phyloP scores from a whole-genome alignment of 2,113 vertebrate genomes.

The Strigops habroptila region DNA sequence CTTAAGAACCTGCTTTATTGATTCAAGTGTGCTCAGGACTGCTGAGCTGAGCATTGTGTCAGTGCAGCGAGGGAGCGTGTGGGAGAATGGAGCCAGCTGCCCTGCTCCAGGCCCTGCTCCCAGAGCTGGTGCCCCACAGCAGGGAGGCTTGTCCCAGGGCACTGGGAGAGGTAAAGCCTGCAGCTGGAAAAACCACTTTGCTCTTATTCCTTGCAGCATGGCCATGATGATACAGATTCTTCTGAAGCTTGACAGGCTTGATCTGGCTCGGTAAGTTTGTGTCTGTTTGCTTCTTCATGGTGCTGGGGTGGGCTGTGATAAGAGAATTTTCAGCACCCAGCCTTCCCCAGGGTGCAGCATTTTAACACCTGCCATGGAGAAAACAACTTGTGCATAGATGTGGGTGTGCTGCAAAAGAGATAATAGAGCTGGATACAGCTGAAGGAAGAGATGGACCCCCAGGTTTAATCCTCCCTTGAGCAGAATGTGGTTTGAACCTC shows the following conservation, averaged over 20 bases:
- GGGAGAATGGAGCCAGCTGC: not conserved
- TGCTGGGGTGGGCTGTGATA: accelerated
- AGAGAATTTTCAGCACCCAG: not conserved
- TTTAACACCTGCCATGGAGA: not conserved
- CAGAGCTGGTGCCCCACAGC: accelerated
- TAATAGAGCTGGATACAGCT: not conserved
- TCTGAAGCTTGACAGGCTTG: conserved; percentile 90
- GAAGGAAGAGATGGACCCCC: not conserved
- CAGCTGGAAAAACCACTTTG: not conserved
- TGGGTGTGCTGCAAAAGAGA: not conserved
- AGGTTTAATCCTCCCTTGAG: too few relatives aligned
- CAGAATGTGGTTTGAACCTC: not conserved
- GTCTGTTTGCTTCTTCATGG: accelerated
- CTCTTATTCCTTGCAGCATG: conserved; percentile 71
- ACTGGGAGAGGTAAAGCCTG: too few relatives aligned
- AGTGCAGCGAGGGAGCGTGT: accelerated
- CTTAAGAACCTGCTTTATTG: not conserved
- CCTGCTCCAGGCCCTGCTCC: accelerated
- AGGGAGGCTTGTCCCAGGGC: not conserved
- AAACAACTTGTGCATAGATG: accelerated
- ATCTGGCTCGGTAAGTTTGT: conserved; percentile 85
- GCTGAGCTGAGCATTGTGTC: accelerated
- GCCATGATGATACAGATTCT: conserved; percentile 92
- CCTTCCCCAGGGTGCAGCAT: not conserved
- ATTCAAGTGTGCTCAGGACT: accelerated